phyloP scores from a whole-genome alignment of 2,888 invertebrate species.

The Esperia sulphurella region DNA sequence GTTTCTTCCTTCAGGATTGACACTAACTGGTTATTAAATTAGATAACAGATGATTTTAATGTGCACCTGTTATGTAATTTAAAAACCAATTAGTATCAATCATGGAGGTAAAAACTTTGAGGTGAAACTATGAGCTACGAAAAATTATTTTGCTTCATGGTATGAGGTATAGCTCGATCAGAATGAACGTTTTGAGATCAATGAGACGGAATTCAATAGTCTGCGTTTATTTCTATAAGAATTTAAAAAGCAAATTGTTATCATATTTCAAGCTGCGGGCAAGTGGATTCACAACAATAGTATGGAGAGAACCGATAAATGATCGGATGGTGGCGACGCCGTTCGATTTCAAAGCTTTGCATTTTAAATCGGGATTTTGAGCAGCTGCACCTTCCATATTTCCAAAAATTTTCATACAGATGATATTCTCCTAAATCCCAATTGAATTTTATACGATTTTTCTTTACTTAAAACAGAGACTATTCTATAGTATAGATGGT shows the following conservation, averaged over 20 bases:
- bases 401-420: conserved; percentile 4
- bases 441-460: too few species aligned
- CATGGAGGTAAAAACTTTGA: too few species aligned
- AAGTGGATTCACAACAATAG: conserved; percentile 3
- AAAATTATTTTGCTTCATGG: too few species aligned
- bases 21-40: too few species aligned
- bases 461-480: too few species aligned
- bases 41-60: too few species aligned
- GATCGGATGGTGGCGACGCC: conserved; percentile 12
- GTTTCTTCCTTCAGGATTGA: too few species aligned
- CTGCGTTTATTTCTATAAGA: not conserved
- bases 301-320: conserved; percentile 12
- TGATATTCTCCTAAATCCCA: not conserved
- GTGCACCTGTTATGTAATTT: too few species aligned
- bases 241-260: not conserved
- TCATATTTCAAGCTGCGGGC: not conserved
- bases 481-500: too few species aligned
- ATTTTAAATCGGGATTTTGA: conserved; percentile 15
- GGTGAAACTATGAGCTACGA: too few species aligned
- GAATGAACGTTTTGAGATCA: not conserved
- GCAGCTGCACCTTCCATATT: conserved; percentile 13
- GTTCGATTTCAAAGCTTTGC: conserved; percentile 18
- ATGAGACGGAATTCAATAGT: not conserved
- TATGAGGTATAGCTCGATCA: not conserved
- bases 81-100: too few species aligned